Evolutionary conservation across 2,797 vertebrate species (phyloP).

Genomic region (Sebastes elongatus): DNA sequence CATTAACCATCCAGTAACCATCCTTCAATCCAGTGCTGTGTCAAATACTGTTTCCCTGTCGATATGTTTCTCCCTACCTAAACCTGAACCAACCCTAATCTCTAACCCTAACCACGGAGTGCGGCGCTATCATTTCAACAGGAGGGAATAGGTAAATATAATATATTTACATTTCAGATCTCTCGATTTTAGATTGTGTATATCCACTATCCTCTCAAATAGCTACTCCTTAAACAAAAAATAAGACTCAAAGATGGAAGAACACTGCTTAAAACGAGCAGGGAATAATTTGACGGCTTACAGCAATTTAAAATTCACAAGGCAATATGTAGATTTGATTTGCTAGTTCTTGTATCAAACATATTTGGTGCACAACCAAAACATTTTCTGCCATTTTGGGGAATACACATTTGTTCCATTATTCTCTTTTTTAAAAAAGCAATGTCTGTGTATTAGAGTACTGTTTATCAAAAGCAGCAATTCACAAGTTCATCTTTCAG

Average conservation of each 20-base stretch:
- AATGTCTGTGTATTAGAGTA: neutral
- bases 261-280: neutral
- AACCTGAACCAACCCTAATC: neutral
- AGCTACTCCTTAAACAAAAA: neutral
- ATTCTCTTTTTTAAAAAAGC: neutral
- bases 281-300: conserved; percentile 11
- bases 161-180: neutral
- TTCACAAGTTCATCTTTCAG: neutral
- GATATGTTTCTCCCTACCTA: neutral
- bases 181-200: neutral
- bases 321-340: conserved; percentile 20
- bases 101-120: neutral
- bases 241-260: neutral
- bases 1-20: neutral
- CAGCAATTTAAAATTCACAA: conserved; percentile 22
- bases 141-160: neutral
- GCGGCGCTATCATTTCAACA: neutral
- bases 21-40: neutral
- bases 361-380: conserved; percentile 7
- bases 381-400: neutral
- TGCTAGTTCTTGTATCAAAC: neutral
- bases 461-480: neutral
- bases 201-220: neutral
- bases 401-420: neutral
- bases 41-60: neutral